Base-by-base conservation (phyloP, 2,888 invertebrate species). In the Minunthozetes semirufus region DNA sequence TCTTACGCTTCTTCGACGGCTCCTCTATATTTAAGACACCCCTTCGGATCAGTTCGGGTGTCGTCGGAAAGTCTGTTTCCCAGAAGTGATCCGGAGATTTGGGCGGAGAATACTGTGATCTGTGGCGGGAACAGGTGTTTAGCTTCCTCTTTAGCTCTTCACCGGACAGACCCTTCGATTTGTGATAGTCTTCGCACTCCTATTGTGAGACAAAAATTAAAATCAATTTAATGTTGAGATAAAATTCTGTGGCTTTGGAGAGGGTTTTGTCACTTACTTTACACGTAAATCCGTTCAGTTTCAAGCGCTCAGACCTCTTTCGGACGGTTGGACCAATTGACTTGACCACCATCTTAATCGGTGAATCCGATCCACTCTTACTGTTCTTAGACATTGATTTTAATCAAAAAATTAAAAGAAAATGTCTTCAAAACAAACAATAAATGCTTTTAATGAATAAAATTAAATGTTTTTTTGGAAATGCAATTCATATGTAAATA, bases 51-150 rank as follows among this genome's bases (percentile, higher is more conserved):
- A 77, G 76, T 72, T 78, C 79, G 66, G 77, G 77, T 17, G 79
- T 79, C n/a, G 76, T 73, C 42, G 79, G 79, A 53, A 79, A 79
- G 19, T 78, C 78, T 11, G 77, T 50, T 56, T 78, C 78, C 79
- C 79, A 79, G 75, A 77, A 79, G 50, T 79, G 78, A 53, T 78
- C 78, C 38, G 78, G 78, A n/a, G 79, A 78, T n/a, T 76, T 71
- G 42, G 78, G 76, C 15, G 79, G 77, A n/a, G 68, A 68, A 68
- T 68, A 75, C 33, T 77, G 72, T 4, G 70, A 70, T 38, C 79
- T 48, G 72, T 79, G 79, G 0, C 79, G 73, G 27, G 79, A 79
- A 73, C 79, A 79, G 27, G 72, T 66, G 22, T 78, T 78, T 72
- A 79, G 25, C 17, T 77, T 48, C 13, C 75, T 42, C 63, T 72